These are phyloP conservation scores for Lytechinus pictus DNA, from an alignment of 35 echinoderm and acorn worm genomes.

Conservation along the genomic window DNA sequence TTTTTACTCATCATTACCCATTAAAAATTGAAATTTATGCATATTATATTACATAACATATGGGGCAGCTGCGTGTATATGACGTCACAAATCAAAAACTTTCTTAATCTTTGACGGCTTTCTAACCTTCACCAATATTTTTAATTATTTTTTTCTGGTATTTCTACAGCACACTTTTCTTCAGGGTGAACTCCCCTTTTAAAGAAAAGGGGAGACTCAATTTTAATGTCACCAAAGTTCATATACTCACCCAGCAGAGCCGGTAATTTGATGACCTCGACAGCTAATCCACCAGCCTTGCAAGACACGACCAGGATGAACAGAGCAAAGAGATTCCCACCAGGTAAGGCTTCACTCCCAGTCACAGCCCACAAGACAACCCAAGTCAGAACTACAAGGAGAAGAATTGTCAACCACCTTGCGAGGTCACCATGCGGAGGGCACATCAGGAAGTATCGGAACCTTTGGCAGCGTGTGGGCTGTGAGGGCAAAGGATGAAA, in stretches of 20 bases:
- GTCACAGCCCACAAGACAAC: conserved; percentile 78
- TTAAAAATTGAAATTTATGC: no score
- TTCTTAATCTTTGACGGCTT: no score
- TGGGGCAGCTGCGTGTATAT: no score
- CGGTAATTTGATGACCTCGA: conserved; percentile 78
- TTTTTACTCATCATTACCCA: no score
- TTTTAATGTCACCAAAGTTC: no score
- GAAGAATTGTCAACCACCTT: conserved; percentile 56
- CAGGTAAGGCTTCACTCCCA: conserved; percentile 79
- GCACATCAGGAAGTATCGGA: conserved; percentile 71
- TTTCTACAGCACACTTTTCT: no score
- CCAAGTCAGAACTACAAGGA: conserved; percentile 67
- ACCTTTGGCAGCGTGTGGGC: conserved; percentile 57
- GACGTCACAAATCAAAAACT: no score
- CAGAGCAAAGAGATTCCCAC: conserved; percentile 92
- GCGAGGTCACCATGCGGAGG: conserved; percentile 66
- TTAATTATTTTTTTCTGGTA: no score
- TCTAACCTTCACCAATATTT: no score
- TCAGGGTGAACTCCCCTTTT: no score
- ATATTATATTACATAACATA: no score
- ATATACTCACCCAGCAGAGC: conserved; percentile 72
- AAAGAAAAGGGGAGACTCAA: no score
- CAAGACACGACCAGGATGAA: conserved; percentile 72
- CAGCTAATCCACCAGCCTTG: conserved; percentile 73
- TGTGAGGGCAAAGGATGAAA: conserved; percentile 63